These are phyloP conservation scores for Oryzias dopingdopingensis DNA, from an alignment of 2,797 vertebrate genomes.

Conservation along the genomic window DNA sequence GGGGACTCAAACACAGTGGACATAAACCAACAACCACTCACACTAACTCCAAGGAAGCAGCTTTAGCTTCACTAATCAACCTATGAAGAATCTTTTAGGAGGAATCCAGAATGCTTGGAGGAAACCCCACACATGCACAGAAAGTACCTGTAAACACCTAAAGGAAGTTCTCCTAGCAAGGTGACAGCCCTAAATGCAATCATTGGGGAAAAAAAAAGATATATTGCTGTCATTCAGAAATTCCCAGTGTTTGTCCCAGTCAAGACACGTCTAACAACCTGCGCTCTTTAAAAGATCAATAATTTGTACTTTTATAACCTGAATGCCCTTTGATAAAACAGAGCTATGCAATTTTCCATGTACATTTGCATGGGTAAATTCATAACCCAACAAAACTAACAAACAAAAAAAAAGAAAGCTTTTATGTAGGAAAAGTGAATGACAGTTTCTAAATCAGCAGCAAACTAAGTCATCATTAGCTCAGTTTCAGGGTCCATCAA, in stretches of 20 bases:
- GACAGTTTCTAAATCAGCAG: not conserved
- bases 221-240: too few species aligned
- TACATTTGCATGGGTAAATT: not conserved
- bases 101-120: too few species aligned
- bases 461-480: slow-evolving; percentile 9
- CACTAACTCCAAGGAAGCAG: too few species aligned
- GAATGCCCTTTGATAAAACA: not conserved
- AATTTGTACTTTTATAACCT: slow-evolving; percentile 1
- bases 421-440: slow-evolving; percentile 1
- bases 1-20: too few species aligned
- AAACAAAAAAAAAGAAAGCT: slow-evolving; percentile 4
- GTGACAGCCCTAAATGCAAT: not conserved
- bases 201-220: not conserved
- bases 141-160: too few species aligned
- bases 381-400: slow-evolving; percentile 12
- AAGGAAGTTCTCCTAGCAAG: too few species aligned
- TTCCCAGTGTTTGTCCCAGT: too few species aligned
- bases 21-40: too few species aligned
- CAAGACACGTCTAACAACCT: too few species aligned
- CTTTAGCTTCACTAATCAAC: too few species aligned
- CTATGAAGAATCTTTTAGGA: too few species aligned
- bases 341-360: not conserved
- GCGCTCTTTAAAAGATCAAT: not conserved
- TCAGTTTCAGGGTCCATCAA: slow-evolving; percentile 24
- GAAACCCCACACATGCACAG: too few species aligned